phyloP scores from a whole-genome alignment of 2,888 invertebrate species.

The Leucophora obtusa region DNA sequence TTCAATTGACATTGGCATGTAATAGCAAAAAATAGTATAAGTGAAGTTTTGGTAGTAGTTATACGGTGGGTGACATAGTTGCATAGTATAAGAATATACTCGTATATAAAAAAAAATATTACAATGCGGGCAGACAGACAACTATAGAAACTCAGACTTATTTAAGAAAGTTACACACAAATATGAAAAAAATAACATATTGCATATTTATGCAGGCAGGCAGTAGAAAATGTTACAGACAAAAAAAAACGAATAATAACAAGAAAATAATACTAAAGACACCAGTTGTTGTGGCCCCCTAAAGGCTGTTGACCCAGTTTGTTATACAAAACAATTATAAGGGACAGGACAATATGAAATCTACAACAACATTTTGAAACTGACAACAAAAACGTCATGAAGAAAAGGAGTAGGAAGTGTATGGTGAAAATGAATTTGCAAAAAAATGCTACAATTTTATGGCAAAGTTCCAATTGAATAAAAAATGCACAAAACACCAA shows the following conservation, averaged over 20 bases:
- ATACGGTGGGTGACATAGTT: slow-evolving; percentile 2
- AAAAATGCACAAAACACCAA: slow-evolving; percentile 16
- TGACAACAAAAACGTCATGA: not conserved
- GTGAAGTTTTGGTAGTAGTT: too few relatives aligned
- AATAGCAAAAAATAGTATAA: not conserved
- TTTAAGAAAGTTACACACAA: slow-evolving; percentile 17
- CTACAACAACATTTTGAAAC: not conserved
- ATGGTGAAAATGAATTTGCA: slow-evolving; percentile 11
- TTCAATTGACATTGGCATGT: too few relatives aligned
- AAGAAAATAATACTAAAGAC: slow-evolving; percentile 45
- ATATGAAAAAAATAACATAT: slow-evolving; percentile 38
- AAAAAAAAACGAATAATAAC: slow-evolving; percentile 11
- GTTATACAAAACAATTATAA: slow-evolving; percentile 58
- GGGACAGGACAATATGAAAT: slow-evolving; percentile 35
- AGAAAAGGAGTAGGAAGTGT: not conserved
- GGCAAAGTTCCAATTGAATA: slow-evolving; percentile 50
- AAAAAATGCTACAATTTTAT: slow-evolving; percentile 36
- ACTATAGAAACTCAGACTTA: not conserved
- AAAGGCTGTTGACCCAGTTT: slow-evolving; percentile 62
- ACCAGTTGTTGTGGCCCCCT: slow-evolving; percentile 51
- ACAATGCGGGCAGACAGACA: slow-evolving; percentile 5
- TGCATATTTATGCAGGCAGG: slow-evolving; percentile 46
- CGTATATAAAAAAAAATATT: slow-evolving; percentile 13
- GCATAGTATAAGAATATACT: not conserved
- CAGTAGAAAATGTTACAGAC: slow-evolving; percentile 12